phyloP scores from a whole-genome alignment of 92 coral and sea anemone species.

The Paramuricea clavata region DNA sequence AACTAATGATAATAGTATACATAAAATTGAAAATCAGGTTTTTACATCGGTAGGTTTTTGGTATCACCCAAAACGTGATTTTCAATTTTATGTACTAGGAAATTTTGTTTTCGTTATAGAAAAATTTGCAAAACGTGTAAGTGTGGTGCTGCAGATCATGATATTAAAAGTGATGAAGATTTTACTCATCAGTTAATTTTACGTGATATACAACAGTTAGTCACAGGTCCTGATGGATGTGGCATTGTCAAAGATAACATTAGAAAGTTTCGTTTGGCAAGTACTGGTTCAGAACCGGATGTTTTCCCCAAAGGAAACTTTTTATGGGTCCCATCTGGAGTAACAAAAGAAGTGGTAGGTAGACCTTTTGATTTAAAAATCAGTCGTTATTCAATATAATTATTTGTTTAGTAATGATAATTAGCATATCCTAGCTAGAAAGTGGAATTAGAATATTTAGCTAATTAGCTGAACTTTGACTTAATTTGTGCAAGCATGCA shows the following conservation, averaged over 20 bases:
- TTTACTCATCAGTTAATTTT: constrained; percentile 86
- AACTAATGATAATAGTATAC: no score
- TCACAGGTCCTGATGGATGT: constrained; percentile 47
- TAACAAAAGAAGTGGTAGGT: constrained; percentile 91
- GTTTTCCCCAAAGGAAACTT: constrained; percentile 67
- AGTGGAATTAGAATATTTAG: no score
- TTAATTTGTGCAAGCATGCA: no score
- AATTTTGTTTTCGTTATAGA: constrained; percentile 50
- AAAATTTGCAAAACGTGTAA: constrained; percentile 99
- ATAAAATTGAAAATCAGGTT: no score
- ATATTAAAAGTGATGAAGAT: constrained; percentile 87
- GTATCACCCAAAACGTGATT: no score
- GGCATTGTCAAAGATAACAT: constrained; percentile 44
- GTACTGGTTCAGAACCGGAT: constrained; percentile 15
- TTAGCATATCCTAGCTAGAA: no score
- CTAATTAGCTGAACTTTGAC: no score
- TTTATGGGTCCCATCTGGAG: constrained; percentile 95
- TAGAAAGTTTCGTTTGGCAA: constrained; percentile 46
- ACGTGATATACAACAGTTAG: constrained; percentile 42
- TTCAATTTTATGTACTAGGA: neutral
- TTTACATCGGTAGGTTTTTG: no score
- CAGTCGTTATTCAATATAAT: no score
- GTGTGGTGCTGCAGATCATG: constrained; percentile 95
- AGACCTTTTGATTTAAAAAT: no score
- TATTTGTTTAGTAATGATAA: no score